These are phyloP conservation scores for Drosophila robusta DNA, from an alignment of 2,888 invertebrate genomes.

Conservation along the genomic window DNA sequence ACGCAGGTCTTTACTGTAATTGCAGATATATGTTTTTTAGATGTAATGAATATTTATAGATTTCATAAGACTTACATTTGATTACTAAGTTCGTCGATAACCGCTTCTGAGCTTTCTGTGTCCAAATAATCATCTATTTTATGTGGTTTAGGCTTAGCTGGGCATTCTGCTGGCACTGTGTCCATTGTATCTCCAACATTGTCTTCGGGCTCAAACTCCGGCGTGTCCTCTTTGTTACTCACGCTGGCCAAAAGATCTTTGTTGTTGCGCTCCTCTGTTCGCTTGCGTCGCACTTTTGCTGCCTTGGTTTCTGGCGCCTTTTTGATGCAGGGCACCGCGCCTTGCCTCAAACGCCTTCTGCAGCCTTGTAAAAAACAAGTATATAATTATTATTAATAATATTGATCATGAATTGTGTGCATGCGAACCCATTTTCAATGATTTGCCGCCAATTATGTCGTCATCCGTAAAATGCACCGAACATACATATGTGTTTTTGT, in stretches of 20 bases:
- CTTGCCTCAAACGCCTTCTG: constrained; percentile 3
- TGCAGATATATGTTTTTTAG: too few relatives aligned
- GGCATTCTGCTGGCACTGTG: too few relatives aligned
- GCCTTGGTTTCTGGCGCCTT: too few relatives aligned
- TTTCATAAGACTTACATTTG: constrained; percentile 17
- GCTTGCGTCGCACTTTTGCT: background rate
- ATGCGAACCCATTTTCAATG: constrained; percentile 17
- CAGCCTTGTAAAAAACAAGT: constrained; percentile 3
- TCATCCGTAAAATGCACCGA: constrained; percentile 27
- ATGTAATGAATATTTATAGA: background rate
- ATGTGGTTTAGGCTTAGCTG: background rate
- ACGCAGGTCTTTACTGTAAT: constrained; percentile 23
- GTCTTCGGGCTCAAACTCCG: background rate
- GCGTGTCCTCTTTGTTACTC: background rate
- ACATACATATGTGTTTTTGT: constrained; percentile 10
- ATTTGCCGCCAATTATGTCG: constrained; percentile 5
- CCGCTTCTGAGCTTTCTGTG: constrained; percentile 23
- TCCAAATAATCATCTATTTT: constrained; percentile 6
- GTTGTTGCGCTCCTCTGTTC: background rate
- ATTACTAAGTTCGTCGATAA: constrained; percentile 36
- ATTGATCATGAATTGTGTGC: background rate
- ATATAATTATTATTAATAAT: background rate
- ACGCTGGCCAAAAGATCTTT: background rate
- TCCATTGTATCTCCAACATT: background rate
- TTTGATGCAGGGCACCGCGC: constrained; percentile 17